Evolutionary conservation across 2,888 invertebrate genomes (phyloP).

Genomic region (Drosophila affinis): DNA sequence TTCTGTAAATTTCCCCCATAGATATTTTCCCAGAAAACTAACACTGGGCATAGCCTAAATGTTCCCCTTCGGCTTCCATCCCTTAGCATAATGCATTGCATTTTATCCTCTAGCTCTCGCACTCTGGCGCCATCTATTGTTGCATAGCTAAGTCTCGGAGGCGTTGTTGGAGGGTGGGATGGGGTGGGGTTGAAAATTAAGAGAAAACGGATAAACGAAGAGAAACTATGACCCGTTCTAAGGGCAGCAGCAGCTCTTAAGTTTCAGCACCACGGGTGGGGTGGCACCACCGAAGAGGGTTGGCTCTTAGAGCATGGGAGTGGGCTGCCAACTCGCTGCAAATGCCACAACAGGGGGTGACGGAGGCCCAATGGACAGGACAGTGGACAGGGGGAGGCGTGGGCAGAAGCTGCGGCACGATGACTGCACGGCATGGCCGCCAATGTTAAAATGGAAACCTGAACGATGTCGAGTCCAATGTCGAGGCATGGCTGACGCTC

Average conservation of each 20-base stretch:
- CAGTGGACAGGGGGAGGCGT: conserved; percentile 35
- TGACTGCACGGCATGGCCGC: conserved; percentile 75
- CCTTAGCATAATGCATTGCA: too few relatives aligned
- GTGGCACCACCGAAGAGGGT: conserved; percentile 5
- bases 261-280: neutral
- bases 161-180: neutral
- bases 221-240: conserved; percentile 53
- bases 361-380: too few relatives aligned
- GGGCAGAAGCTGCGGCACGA: conserved; percentile 48
- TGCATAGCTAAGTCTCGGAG: conserved; percentile 36
- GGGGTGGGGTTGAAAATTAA: conserved; percentile 6
- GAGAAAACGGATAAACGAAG: conserved; percentile 71
- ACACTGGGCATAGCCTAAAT: too few relatives aligned
- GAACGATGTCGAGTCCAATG: conserved; percentile 60
- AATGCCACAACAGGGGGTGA: conserved; percentile 13
- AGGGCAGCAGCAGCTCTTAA: conserved; percentile 53
- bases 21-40: too few relatives aligned
- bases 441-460: conserved; percentile 72
- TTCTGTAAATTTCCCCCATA: too few relatives aligned
- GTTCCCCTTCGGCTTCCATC: too few relatives aligned
- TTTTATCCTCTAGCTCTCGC: conserved; percentile 2
- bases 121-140: conserved; percentile 67
- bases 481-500: conserved; percentile 47
- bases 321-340: conserved; percentile 57
- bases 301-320: neutral